Evolutionary conservation across 1,140 invertebrate genomes (phyloP).

Genomic region (Leptopilina clavipes): DNA sequence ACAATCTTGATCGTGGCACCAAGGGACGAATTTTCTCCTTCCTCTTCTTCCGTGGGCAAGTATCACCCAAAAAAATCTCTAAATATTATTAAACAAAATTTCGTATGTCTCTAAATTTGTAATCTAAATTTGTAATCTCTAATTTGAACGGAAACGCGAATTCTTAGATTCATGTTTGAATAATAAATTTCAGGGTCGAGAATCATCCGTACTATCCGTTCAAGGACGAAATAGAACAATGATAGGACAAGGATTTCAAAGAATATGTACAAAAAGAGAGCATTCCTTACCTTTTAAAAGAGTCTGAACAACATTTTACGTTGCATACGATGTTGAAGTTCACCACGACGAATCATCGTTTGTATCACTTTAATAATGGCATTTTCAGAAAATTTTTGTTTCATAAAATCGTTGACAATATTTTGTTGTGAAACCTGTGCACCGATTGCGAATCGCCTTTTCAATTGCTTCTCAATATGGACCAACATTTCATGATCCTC

Average conservation of each 20-base stretch:
- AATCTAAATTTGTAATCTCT: too few relatives aligned
- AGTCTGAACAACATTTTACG: slow-evolving; percentile 97
- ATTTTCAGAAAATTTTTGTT: slow-evolving; percentile 93
- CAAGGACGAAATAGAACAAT: slow-evolving; percentile 57
- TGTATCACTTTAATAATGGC: slow-evolving; percentile 93
- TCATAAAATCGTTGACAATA: slow-evolving; percentile 94
- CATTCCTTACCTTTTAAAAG: slow-evolving; percentile 73
- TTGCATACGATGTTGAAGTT: slow-evolving; percentile 96
- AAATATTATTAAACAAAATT: background rate
- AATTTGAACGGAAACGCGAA: too few relatives aligned
- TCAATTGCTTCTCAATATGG: slow-evolving; percentile 96
- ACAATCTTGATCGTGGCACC: slow-evolving; percentile 74
- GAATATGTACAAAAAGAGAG: slow-evolving; percentile 42
- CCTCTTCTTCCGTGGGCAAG: slow-evolving; percentile 76
- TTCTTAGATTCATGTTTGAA: background rate
- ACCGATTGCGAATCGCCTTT: slow-evolving; percentile 95
- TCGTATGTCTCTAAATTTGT: too few relatives aligned
- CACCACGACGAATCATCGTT: slow-evolving; percentile 94
- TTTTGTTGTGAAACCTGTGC: slow-evolving; percentile 96
- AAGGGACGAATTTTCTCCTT: slow-evolving; percentile 78
- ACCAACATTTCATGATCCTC: slow-evolving; percentile 94
- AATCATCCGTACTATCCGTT: slow-evolving; percentile 78
- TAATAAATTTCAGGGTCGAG: slow-evolving; percentile 70
- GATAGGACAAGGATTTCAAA: slow-evolving; percentile 35
- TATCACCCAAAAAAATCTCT: background rate